These are phyloP conservation scores for Gonioctena quinquepunctata DNA, from an alignment of 1,140 invertebrate species.

Conservation along the genomic window DNA sequence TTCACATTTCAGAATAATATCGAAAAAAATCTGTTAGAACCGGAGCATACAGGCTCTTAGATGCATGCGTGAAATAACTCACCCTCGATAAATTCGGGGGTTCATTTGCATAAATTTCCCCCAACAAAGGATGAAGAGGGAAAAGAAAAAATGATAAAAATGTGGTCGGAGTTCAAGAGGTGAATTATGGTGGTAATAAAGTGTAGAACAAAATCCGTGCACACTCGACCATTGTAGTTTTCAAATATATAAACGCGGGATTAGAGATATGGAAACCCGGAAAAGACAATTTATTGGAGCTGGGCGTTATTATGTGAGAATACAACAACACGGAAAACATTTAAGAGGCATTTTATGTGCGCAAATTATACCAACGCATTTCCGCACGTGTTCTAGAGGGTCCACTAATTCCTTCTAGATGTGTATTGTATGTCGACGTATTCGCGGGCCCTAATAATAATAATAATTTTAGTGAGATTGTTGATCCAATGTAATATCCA, in stretches of 20 bases:
- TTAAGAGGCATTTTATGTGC: neutral
- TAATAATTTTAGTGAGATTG: too few species aligned
- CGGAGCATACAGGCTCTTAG: too few species aligned
- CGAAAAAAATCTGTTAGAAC: too few species aligned
- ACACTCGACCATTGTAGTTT: slow-evolving; percentile 10
- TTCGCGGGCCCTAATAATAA: too few species aligned
- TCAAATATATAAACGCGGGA: neutral
- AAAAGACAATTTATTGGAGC: neutral
- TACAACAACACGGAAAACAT: neutral
- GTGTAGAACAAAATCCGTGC: slow-evolving; percentile 7
- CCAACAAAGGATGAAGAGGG: neutral
- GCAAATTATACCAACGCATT: neutral
- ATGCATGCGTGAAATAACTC: neutral
- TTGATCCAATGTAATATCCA: too few species aligned
- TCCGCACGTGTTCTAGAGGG: neutral
- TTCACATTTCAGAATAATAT: too few species aligned
- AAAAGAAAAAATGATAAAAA: slow-evolving; percentile 6
- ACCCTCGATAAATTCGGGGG: neutral
- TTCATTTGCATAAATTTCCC: neutral
- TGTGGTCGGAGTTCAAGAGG: slow-evolving; percentile 1
- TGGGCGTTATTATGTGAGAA: neutral
- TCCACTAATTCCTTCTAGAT: too few species aligned
- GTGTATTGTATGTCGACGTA: too few species aligned
- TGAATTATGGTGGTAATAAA: slow-evolving; percentile 6
- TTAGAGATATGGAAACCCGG: slow-evolving; percentile 2